Evolutionary conservation across 37 sponge, comb jelly and placozoan species (phyloP), one percentile per base, ranked within the genome.

Genomic region (Bolinopsis microptera): DNA sequence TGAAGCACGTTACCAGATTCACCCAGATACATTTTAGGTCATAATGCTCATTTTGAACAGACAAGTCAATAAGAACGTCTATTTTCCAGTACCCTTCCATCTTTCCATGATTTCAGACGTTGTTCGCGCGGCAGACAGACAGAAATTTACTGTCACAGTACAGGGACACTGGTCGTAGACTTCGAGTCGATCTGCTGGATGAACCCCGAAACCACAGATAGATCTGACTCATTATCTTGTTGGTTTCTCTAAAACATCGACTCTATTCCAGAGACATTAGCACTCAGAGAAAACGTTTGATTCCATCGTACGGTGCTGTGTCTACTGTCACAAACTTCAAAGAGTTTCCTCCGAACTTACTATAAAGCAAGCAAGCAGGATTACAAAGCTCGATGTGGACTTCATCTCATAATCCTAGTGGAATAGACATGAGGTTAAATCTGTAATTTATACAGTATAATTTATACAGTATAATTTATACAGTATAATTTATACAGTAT

Each of bases 201-300:
- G 36, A 32, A 35, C 0, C 33, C 36, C 9, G 9, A 3, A 22
- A 77, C 37, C 1, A 35, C 18, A 33, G 80, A 77, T 9, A 77
- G 3, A 16, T 35, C 32, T 35, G 61, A 48, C 13, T 35, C 21
- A 28, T 77, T 1, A 34, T 27, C 3, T 22, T 35, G 35, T 9
- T 27, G n/a, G 36, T 32, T 77, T 35, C 32, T 77, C 36, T 18
- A 77, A 16, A 16, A 77, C 35, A 33, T 77, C 35, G 1, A 77
- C 37, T 77, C 80, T 21, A 32, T 77, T 35, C 35, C 80, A 31
- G 27, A 77, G 1, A 35, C 37, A 16, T 77, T 28, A 9, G 80
- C 80, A 77, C 80, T 77, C 80, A 77, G 5, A 77, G 80, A 36
- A 77, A 77, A 35, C 80, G 80, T 77, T 77, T 77, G 2, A 32